Evolutionary conservation across 2,797 vertebrate species (phyloP).

Genomic region (Phrynocephalus guinanensis): DNA sequence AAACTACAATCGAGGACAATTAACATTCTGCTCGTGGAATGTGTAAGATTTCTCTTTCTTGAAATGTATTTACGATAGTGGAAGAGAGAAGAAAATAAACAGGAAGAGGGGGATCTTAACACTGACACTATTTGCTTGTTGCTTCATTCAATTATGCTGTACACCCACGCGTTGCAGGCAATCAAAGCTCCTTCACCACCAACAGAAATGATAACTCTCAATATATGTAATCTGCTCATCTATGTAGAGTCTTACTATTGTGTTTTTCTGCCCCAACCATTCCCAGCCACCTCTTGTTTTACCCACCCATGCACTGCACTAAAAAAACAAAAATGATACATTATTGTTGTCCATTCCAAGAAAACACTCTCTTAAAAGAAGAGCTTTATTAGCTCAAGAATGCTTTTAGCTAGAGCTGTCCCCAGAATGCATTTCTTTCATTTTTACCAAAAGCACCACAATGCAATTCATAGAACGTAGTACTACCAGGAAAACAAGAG

Average conservation of each 20-base stretch:
- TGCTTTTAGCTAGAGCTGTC: constrained; percentile 48
- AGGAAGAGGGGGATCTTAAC: rapidly evolving
- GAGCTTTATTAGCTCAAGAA: constrained; percentile 1
- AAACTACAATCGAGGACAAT: background rate
- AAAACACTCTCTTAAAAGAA: background rate
- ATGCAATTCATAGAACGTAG: too few relatives aligned
- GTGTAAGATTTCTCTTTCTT: constrained; percentile 25
- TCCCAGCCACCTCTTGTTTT: background rate
- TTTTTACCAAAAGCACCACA: too few relatives aligned
- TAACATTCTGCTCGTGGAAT: background rate
- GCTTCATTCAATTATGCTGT: constrained; percentile 27
- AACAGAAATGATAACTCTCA: constrained; percentile 19
- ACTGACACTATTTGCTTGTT: constrained; percentile 36
- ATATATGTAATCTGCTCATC: constrained; percentile 21
- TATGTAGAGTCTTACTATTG: background rate
- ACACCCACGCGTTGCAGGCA: constrained; percentile 38
- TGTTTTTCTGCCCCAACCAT: background rate
- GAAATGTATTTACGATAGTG: constrained; percentile 10
- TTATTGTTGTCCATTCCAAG: constrained; percentile 15
- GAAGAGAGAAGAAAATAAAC: background rate
- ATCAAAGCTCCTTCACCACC: constrained; percentile 21
- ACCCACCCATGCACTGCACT: background rate
- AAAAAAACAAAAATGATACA: constrained; percentile 11
- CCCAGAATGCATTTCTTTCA: background rate
- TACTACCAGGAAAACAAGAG: constrained; percentile 49